Evolutionary conservation across 2,888 invertebrate genomes (phyloP).

Genomic region (Mesorhabditis spiculigera): DNA sequence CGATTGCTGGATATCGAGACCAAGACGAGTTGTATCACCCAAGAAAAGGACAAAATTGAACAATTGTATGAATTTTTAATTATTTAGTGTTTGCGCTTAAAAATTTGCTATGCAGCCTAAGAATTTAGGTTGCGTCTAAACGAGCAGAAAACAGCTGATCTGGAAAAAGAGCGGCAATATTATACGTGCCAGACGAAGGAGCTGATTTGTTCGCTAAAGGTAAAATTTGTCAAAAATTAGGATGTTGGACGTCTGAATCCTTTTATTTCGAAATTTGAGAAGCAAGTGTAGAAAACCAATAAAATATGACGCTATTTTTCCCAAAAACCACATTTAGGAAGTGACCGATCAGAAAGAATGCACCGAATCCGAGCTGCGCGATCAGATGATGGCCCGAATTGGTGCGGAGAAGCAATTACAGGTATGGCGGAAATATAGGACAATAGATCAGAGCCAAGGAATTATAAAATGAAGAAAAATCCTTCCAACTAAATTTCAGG

Average conservation of each 20-base stretch:
- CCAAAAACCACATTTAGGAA: constrained; percentile 50
- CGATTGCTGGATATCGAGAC: constrained; percentile 59
- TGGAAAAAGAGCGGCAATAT: constrained; percentile 61
- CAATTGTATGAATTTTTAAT: constrained; percentile 42
- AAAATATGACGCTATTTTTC: not conserved
- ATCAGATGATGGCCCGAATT: constrained; percentile 61
- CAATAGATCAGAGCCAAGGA: not conserved
- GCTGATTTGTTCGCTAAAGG: constrained; percentile 60
- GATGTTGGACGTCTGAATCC: not conserved
- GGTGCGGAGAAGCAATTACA: constrained; percentile 59
- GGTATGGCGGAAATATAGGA: not conserved
- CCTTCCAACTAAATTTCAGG: constrained; percentile 13
- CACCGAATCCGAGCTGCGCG: constrained; percentile 61
- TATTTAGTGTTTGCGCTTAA: not conserved
- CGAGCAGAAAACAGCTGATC: constrained; percentile 56
- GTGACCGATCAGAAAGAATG: constrained; percentile 61
- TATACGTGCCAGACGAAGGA: constrained; percentile 61
- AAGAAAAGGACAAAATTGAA: constrained; percentile 61
- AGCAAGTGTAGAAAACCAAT: not conserved
- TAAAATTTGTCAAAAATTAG: constrained; percentile 21
- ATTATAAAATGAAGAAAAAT: not conserved
- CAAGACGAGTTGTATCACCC: constrained; percentile 57
- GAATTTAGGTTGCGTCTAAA: constrained; percentile 58
- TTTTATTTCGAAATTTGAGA: not conserved
- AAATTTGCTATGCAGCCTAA: not conserved